These are phyloP conservation scores for Rhagium mordax DNA, from an alignment of 2,888 invertebrate species.

Conservation along the genomic window DNA sequence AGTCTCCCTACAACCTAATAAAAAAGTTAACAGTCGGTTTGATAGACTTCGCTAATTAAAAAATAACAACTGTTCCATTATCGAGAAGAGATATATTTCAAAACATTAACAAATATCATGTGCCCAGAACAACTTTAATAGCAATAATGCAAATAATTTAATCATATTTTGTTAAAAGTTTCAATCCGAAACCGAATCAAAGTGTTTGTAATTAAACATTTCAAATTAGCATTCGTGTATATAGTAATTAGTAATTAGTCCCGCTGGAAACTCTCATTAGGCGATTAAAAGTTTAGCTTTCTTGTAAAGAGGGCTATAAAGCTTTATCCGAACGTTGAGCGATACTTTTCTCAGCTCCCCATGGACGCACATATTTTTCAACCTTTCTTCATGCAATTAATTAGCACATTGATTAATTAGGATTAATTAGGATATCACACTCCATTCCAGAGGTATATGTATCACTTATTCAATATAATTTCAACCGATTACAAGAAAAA, in stretches of 20 bases:
- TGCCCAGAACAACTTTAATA: neutral
- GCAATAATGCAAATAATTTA: neutral
- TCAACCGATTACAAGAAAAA: no score
- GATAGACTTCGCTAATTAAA: neutral
- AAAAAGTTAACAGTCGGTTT: neutral
- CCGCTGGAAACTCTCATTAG: neutral
- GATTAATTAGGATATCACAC: no score
- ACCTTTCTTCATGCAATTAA: no score
- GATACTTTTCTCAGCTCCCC: neutral
- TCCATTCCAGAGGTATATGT: no score
- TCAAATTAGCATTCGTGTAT: neutral
- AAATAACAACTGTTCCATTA: neutral
- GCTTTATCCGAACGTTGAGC: neutral
- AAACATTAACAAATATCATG: neutral
- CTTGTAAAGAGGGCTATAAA: neutral
- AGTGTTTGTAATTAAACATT: neutral
- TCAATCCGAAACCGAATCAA: neutral
- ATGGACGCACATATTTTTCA: neutral
- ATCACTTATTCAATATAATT: no score
- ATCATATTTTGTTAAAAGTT: neutral
- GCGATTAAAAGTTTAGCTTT: slow-evolving; percentile 4
- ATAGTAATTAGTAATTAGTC: neutral
- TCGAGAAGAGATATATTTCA: neutral
- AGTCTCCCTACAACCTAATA: neutral
- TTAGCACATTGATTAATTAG: no score